Evolutionary conservation across 1,140 invertebrate genomes (phyloP), one percentile per base, ranked within the genome.

Genomic region (Meteorus sp.): DNA sequence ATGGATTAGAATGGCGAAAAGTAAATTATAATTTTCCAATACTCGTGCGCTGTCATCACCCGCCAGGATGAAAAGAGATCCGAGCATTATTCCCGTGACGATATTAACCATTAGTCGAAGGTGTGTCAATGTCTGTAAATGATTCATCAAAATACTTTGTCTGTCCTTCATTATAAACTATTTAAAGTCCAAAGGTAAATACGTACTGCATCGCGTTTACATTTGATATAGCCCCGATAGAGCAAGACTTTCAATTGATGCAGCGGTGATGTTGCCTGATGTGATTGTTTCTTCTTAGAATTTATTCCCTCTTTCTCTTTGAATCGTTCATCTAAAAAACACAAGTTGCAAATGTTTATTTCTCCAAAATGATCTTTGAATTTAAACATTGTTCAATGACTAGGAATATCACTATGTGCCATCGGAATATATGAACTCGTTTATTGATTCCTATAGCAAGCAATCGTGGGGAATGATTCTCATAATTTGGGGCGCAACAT

Each of bases 1-100:
- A 72, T 93, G 91, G 80, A 93, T 90, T 0, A 93, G 78, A 60
- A 92, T 89, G 1, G 88, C 86, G 71, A 93, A 93, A 0, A 92
- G 73, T 23, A 93, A 77, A 78, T 92, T 92, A 65, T 92, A 93
- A 72, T 93, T 93, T 61, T 91, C 88, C 17, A 91, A 65, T 1
- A 92, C 88, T 64, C 88, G 80, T 0, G 86, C 85, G 0, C 88
- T 90, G 61, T 91, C 86, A 50, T 83, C 82, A 11, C 90, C 90
- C 8, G 86, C 81, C 57, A 86, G 79, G 53, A 87, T 82, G 70
- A 89, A 93, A 15, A 92, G 75, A 1, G 83, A 77, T 3, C 91
- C 89, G 45, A 92, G 75, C 83, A 93, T 89, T 0, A 91, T 62
- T 0, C 89, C 89, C 11, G 88, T 85, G 0, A 85, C 61, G 31